phyloP scores from a whole-genome alignment of 2,797 vertebrate genomes.

The Remorina albescens region DNA sequence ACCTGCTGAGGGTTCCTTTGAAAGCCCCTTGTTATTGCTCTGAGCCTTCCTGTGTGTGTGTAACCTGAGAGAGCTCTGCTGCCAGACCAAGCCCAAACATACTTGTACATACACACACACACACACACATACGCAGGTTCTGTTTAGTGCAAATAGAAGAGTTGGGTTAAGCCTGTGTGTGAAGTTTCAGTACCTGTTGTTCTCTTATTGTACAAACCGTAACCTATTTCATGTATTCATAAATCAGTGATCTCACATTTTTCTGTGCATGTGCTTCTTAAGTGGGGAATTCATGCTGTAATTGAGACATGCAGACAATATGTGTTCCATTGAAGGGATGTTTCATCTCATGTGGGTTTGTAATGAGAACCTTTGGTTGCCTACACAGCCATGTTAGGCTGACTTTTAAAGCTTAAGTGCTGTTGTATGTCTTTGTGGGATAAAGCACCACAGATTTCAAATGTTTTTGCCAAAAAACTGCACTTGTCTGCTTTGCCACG shows the following conservation, averaged over 20 bases:
- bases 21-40: slow-evolving; percentile 84
- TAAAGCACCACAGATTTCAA: slow-evolving; percentile 52
- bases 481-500: slow-evolving; percentile 60
- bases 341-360: slow-evolving; percentile 76
- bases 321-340: slow-evolving; percentile 72
- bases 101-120: slow-evolving; percentile 57
- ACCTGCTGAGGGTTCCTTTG: slow-evolving; percentile 82
- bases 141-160: slow-evolving; percentile 77
- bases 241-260: slow-evolving; percentile 1
- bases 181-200: slow-evolving; percentile 48
- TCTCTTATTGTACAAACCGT: slow-evolving; percentile 46
- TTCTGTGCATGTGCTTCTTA: slow-evolving; percentile 31
- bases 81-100: slow-evolving; percentile 76
- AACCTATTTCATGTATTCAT: slow-evolving; percentile 16
- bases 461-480: slow-evolving; percentile 56
- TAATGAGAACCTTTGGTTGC: slow-evolving; percentile 68
- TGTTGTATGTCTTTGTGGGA: slow-evolving; percentile 46
- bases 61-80: slow-evolving; percentile 80
- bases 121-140: slow-evolving; percentile 72
- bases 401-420: slow-evolving; percentile 56
- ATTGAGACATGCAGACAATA: slow-evolving; percentile 74
- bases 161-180: slow-evolving; percentile 57
- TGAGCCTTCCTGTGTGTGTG: slow-evolving; percentile 84
- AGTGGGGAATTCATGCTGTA: slow-evolving; percentile 66
- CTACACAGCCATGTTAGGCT: slow-evolving; percentile 49